Conservation (phyloP, 2,797 vertebrate genomes). For the Tapera naevia region DNA sequence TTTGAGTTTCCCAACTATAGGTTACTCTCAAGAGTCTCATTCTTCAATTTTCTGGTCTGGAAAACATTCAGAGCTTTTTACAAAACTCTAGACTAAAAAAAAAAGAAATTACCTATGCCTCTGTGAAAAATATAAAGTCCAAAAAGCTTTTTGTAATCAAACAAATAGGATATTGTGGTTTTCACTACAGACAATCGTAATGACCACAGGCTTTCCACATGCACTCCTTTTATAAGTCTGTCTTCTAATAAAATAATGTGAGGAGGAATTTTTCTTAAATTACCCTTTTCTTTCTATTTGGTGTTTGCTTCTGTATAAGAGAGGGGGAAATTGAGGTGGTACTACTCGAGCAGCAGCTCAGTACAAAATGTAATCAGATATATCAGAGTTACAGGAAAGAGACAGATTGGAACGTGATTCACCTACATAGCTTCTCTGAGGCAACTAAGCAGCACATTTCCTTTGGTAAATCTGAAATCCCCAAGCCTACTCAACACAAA, state of each 20-base stretch:
- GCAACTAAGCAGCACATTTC: not conserved
- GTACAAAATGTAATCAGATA: not conserved
- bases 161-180: not conserved
- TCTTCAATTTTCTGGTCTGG: constrained; percentile 2
- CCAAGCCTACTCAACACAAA: not conserved
- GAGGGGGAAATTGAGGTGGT: not conserved
- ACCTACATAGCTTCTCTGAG: not conserved
- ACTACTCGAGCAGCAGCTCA: not conserved
- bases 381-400: not conserved
- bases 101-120: not conserved
- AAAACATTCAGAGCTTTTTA: not conserved
- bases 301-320: not conserved
- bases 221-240: not conserved
- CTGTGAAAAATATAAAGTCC: not conserved
- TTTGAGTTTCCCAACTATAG: constrained; percentile 12
- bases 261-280: not conserved
- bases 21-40: constrained; percentile 36
- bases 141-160: not conserved
- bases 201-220: not conserved
- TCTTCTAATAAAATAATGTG: not conserved
- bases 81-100: not conserved
- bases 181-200: not conserved
- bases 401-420: not conserved
- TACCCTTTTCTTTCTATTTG: not conserved
- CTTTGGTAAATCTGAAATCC: not conserved